Conservation (phyloP, 2,113 vertebrate genomes). For the Amphiprion ocellaris region DNA sequence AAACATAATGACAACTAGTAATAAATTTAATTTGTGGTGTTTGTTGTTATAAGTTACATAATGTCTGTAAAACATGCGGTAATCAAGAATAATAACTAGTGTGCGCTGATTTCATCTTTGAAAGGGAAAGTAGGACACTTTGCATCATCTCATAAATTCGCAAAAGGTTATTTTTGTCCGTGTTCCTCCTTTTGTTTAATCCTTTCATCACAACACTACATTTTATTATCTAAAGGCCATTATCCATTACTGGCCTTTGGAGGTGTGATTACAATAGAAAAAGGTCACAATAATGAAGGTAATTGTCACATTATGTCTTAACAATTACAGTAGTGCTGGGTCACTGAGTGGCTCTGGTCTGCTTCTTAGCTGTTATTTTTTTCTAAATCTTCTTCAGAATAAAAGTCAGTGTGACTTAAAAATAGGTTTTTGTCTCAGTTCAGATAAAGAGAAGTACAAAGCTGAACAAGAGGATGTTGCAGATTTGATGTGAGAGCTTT, state of each 20-base stretch:
- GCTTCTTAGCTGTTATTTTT: slow-evolving; percentile 48
- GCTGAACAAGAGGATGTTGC: neutral
- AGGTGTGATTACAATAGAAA: slow-evolving; percentile 42
- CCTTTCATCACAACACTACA: slow-evolving; percentile 17
- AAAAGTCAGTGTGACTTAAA: slow-evolving; percentile 15
- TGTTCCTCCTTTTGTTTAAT: neutral
- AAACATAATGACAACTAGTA: too few species aligned
- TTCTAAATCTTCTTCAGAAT: slow-evolving; percentile 37
- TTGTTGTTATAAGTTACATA: neutral
- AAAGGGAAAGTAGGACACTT: slow-evolving; percentile 12
- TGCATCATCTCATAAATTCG: slow-evolving; percentile 6
- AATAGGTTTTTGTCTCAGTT: slow-evolving; percentile 15
- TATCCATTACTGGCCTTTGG: slow-evolving; percentile 18
- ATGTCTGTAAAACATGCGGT: neutral
- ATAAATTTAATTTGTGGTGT: neutral
- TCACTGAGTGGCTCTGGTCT: slow-evolving; percentile 22
- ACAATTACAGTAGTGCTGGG: slow-evolving; percentile 36
- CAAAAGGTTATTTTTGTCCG: neutral
- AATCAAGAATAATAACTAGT: slow-evolving; percentile 15
- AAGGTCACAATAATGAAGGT: slow-evolving; percentile 57
- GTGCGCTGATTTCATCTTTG: neutral
- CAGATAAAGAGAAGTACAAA: neutral
- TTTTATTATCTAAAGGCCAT: slow-evolving; percentile 46
- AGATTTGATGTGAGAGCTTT: slow-evolving; percentile 1
- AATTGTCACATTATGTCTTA: slow-evolving; percentile 56